phyloP scores from a whole-genome alignment of 1,140 invertebrate species.

The Brachystomella parvula region DNA sequence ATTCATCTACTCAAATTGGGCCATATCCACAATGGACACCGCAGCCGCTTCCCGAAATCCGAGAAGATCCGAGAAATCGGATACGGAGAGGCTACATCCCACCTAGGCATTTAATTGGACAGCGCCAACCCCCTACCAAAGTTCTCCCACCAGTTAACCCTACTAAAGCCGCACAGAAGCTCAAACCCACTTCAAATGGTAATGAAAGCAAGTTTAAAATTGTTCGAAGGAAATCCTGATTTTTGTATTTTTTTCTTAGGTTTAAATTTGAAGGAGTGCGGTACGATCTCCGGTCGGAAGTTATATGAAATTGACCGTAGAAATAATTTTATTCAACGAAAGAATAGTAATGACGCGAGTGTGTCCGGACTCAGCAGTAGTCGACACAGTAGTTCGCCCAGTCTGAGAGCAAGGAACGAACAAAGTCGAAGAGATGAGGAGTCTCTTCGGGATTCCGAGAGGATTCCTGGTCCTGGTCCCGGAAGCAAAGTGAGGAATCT shows the following conservation, averaged over 20 bases:
- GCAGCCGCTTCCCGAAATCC: background rate
- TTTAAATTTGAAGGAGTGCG: background rate
- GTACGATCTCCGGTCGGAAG: conserved; percentile 6
- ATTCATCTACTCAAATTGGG: background rate
- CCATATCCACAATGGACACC: background rate
- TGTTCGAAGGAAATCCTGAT: background rate
- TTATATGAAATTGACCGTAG: background rate
- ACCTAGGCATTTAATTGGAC: background rate
- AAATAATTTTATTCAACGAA: background rate
- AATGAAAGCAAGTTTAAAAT: background rate
- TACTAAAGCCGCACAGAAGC: conserved; percentile 15
- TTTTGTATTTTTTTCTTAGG: background rate
- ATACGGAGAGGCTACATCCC: background rate
- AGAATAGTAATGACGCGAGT: background rate
- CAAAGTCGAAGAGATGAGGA: background rate
- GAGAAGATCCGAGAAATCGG: background rate
- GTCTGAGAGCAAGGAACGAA: background rate
- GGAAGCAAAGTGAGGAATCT: no score
- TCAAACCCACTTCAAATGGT: conserved; percentile 59
- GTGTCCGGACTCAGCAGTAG: background rate
- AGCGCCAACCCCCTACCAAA: conserved; percentile 10
- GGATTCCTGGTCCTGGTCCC: no score
- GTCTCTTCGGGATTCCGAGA: no score
- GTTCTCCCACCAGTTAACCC: conserved; percentile 22
- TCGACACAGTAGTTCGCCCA: background rate